Conservation (phyloP, 1,140 invertebrate species). For the Aphaenogaster floridana region DNA sequence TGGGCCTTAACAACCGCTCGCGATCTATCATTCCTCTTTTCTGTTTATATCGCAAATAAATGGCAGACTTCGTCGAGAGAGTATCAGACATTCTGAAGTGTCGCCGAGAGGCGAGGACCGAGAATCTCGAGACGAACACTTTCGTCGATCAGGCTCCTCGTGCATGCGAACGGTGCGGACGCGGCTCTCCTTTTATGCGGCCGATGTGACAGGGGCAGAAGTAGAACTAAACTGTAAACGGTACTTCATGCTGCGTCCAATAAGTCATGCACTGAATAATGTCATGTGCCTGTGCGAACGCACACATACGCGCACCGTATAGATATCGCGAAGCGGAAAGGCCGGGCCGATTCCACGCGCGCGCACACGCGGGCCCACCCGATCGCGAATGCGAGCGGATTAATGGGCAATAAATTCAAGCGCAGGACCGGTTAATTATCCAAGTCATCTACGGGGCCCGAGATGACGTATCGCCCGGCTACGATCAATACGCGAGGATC, state of each 20-base stretch:
- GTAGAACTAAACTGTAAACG: slow-evolving; percentile 47
- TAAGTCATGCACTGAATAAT: slow-evolving; percentile 67
- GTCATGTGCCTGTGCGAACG: slow-evolving; percentile 24
- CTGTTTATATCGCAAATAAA: background rate
- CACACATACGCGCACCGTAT: background rate
- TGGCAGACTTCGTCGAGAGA: background rate
- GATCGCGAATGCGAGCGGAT: slow-evolving; percentile 42
- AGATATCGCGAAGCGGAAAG: slow-evolving; percentile 55
- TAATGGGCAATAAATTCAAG: slow-evolving; percentile 62
- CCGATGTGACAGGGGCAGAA: slow-evolving; percentile 10
- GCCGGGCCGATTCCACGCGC: slow-evolving; percentile 13
- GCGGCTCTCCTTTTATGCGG: background rate
- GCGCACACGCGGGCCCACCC: slow-evolving; percentile 5
- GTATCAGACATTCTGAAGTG: background rate
- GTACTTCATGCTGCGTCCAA: slow-evolving; percentile 31
- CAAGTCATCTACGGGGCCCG: slow-evolving; percentile 39
- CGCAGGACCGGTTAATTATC: slow-evolving; percentile 65
- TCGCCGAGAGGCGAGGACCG: background rate
- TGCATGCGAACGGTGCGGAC: background rate
- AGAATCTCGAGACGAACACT: slow-evolving; percentile 1
- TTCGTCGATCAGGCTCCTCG: background rate
- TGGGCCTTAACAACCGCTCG: background rate
- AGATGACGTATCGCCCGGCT: slow-evolving; percentile 42
- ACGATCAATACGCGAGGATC: slow-evolving; percentile 39
- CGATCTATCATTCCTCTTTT: background rate